Conservation (phyloP, 2,797 vertebrate species). For the Pangasius sanitwongsei region DNA sequence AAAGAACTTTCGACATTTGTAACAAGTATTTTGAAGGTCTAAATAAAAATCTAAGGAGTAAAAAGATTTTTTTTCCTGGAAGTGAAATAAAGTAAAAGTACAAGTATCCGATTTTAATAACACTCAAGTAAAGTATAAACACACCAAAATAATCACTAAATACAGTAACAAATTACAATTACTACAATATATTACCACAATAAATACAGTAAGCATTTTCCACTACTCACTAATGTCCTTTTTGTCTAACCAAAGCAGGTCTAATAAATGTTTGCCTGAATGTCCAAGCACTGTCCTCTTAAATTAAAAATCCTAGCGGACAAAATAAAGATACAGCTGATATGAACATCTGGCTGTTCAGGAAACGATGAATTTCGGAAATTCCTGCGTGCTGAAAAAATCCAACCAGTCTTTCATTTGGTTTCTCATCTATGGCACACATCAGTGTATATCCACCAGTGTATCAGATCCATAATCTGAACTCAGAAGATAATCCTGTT, state of each 20-base stretch:
- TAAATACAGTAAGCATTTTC: not conserved
- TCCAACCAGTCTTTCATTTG: not conserved
- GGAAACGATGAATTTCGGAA: not conserved
- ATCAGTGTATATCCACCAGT: not conserved
- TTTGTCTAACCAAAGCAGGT: not conserved
- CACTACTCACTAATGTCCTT: not conserved
- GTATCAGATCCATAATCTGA: not conserved
- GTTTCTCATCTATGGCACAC: not conserved
- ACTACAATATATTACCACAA: no score
- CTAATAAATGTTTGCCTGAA: not conserved
- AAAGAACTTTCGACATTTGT: not conserved
- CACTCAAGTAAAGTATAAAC: not conserved
- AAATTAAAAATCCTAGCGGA: not conserved
- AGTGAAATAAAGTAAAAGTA: not conserved
- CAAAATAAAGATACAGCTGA: not conserved
- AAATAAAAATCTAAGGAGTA: not conserved
- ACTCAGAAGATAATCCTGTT: not conserved
- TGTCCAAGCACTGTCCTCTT: not conserved
- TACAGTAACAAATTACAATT: not conserved
- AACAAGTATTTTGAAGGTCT: not conserved
- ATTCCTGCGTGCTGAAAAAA: not conserved
- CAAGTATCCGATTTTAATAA: not conserved
- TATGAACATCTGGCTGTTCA: not conserved
- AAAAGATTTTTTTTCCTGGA: not conserved
- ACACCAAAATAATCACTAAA: not conserved